These are phyloP conservation scores for Pasiphila rectangulata DNA, from an alignment of 2,888 invertebrate species.

Conservation along the genomic window DNA sequence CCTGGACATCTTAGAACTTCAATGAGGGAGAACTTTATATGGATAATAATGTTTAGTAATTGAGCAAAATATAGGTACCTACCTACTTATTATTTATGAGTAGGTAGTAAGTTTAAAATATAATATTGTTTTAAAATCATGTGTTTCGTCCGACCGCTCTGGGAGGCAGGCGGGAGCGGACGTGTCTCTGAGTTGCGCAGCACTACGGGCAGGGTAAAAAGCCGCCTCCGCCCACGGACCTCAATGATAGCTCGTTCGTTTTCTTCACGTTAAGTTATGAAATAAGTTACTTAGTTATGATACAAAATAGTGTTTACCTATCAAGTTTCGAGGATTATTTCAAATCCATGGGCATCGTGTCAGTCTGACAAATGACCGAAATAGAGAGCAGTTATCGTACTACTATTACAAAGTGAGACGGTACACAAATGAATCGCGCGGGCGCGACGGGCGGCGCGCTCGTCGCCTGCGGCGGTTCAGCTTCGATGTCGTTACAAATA, in stretches of 20 bases:
- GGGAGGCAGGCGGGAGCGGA: too few relatives aligned
- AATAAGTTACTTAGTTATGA: too few relatives aligned
- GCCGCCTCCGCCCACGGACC: not conserved
- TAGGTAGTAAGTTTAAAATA: not conserved
- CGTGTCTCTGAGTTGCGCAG: not conserved
- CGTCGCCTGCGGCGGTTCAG: slow-evolving; percentile 33
- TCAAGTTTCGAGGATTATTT: too few relatives aligned
- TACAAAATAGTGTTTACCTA: too few relatives aligned
- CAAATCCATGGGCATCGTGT: too few relatives aligned
- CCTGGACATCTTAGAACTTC: not conserved
- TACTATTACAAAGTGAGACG: slow-evolving; percentile 1
- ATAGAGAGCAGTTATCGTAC: too few relatives aligned
- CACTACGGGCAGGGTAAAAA: not conserved
- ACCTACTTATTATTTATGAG: not conserved
- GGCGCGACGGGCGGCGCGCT: not conserved
- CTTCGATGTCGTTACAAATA: slow-evolving; percentile 48
- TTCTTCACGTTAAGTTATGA: too few relatives aligned
- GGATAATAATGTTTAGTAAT: too few relatives aligned
- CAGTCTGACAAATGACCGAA: too few relatives aligned
- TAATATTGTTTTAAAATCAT: too few relatives aligned
- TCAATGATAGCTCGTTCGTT: too few relatives aligned
- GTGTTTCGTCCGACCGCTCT: too few relatives aligned
- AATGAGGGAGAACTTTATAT: not conserved
- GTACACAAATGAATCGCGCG: slow-evolving; percentile 1
- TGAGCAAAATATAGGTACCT: not conserved